These are phyloP conservation scores for Papilio elwesi DNA, from an alignment of 2,888 invertebrate species.

Conservation along the genomic window DNA sequence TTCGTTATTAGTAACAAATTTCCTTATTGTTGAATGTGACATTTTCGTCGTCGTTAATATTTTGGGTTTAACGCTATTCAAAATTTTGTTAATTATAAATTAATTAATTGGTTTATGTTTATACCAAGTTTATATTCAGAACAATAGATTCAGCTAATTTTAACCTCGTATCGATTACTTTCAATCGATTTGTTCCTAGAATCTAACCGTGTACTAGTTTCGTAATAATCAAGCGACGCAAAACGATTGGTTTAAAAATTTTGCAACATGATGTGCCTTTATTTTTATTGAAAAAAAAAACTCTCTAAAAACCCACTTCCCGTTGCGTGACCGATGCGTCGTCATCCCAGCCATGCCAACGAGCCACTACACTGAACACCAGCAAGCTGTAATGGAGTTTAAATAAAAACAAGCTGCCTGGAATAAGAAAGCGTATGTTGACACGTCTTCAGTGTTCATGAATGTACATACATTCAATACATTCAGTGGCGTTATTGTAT, in stretches of 20 bases:
- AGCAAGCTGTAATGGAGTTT: too few relatives aligned
- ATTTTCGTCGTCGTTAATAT: not conserved
- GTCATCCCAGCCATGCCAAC: too few relatives aligned
- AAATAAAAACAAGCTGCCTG: too few relatives aligned
- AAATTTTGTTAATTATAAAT: not conserved
- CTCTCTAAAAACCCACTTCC: conserved; percentile 22
- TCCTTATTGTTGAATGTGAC: not conserved
- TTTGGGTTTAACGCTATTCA: not conserved
- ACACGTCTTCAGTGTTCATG: too few relatives aligned
- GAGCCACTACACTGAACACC: too few relatives aligned
- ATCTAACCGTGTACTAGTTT: conserved; percentile 30
- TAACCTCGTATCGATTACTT: conserved; percentile 26
- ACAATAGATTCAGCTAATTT: not conserved
- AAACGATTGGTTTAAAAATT: not conserved
- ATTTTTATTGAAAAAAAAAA: not conserved
- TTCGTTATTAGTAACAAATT: too few relatives aligned
- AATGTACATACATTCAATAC: too few relatives aligned
- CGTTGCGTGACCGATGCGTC: not conserved
- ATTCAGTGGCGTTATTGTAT: too few relatives aligned
- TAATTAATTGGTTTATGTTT: not conserved
- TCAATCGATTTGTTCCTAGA: conserved; percentile 31
- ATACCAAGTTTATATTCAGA: not conserved
- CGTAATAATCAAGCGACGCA: conserved; percentile 4
- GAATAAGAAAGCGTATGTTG: too few relatives aligned
- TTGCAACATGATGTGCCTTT: too few relatives aligned